Base-by-base conservation (phyloP, 1,140 invertebrate species). In the Xylocopa sonorina region DNA sequence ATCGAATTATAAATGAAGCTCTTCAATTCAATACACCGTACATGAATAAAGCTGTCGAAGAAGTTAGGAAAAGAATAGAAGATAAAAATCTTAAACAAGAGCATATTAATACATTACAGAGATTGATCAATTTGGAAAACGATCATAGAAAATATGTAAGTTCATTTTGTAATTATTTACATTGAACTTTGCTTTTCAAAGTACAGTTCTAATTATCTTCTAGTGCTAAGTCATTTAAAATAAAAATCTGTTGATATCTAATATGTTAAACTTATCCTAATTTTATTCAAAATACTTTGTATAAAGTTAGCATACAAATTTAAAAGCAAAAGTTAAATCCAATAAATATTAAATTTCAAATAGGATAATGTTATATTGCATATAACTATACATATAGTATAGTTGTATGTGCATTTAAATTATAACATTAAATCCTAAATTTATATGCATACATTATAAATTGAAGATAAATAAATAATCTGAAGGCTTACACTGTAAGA, bases 121-220 rank as follows among this genome's bases (percentile, higher is more conserved):
- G 66, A 58, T 46, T 87, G 69, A 48, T 87, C 29, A 16, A 60
- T 5, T 6, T 78, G 32, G 78, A 84, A 14, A 69, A 74, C 12
- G 72, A 51, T 4, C 57, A 74, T 32, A 58, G 7, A 12, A 51
- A 78, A 18, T 32, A 53, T 7, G 14, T 84, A 29, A 72, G 46
- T 73, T 50, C 77, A 24, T 73, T 78, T 64, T 78, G 41, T 64
- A 78, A 27, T 73, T 78, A 72, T 62, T 55, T 78, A 5, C 18
- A 78, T 32, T 78, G 12, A 78, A 73, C 12, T 41, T 53, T 41
- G 48, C 41, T 48, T n/a, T 57, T 21, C 21, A 14, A 41, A 32
- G 24, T 32, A 32, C 9, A 6, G 18, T 29, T 34, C 41, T 34
- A 3, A 12, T 43, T 34, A 46, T 29, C 27, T 18, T 38, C 14